phyloP scores from a whole-genome alignment of 2,113 vertebrate genomes.

The Puntigrus tetrazona region DNA sequence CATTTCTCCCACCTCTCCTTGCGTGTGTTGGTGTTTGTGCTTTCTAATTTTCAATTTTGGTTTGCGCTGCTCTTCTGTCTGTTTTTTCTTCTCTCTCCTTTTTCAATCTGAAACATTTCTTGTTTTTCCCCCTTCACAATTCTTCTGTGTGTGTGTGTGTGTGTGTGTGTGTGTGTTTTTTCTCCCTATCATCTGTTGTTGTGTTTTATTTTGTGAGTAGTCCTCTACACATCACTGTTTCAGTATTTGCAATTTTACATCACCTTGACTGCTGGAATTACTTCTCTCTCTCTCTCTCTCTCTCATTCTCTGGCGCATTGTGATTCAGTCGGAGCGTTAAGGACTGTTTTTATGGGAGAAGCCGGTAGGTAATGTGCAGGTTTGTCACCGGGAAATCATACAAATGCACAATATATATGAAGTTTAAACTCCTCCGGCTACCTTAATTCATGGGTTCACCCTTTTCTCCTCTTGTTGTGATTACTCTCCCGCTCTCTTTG shows the following conservation, averaged over 20 bases:
- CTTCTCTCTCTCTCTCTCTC: not conserved
- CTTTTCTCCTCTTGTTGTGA: not conserved
- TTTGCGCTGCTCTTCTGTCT: conserved; percentile 56
- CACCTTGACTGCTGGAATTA: not conserved
- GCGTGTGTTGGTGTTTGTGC: not conserved
- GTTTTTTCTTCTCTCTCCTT: conserved; percentile 44
- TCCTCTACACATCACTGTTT: conserved; percentile 5
- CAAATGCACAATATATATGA: not conserved
- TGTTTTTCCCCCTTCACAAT: not conserved
- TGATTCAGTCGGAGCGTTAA: not conserved
- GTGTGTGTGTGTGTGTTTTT: no score
- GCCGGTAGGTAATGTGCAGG: not conserved
- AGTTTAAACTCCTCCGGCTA: not conserved
- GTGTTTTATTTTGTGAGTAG: not conserved
- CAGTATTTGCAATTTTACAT: conserved; percentile 14
- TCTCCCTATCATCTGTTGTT: not conserved
- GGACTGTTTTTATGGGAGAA: conserved; percentile 2
- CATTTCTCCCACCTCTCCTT: not conserved
- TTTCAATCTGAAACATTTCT: conserved; percentile 32
- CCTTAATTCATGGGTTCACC: conserved; percentile 9
- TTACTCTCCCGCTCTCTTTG: not conserved
- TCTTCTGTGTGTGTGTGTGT: no score
- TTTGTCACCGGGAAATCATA: conserved; percentile 5
- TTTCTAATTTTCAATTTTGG: conserved; percentile 8
- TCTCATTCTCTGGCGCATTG: not conserved